These are phyloP conservation scores for Falco rusticolus DNA, from an alignment of 2,797 vertebrate species.

Conservation along the genomic window DNA sequence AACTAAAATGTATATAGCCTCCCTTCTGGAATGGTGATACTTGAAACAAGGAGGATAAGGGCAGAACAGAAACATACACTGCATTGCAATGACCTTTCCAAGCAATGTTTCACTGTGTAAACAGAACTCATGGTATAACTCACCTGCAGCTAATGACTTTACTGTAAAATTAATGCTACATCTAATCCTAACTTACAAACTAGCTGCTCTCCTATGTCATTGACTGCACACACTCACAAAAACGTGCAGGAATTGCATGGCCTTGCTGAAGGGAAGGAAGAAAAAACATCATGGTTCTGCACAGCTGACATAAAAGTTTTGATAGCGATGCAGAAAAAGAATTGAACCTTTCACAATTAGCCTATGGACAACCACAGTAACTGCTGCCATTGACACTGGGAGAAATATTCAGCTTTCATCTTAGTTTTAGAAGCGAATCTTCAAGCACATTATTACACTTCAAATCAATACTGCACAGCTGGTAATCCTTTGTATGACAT, in stretches of 20 bases:
- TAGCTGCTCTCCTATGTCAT: background rate
- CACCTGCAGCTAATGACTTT: background rate
- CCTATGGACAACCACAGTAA: background rate
- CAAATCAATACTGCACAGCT: constrained; percentile 1
- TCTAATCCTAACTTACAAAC: background rate
- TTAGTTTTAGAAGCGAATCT: constrained; percentile 5
- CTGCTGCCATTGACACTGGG: background rate
- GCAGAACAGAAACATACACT: background rate
- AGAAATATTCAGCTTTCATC: constrained; percentile 9
- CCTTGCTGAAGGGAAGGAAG: background rate
- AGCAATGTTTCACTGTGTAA: background rate
- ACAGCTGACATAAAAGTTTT: background rate
- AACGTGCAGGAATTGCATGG: background rate
- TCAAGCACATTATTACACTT: constrained; percentile 20
- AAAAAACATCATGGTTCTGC: background rate
- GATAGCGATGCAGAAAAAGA: background rate
- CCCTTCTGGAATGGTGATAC: background rate
- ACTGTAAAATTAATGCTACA: background rate
- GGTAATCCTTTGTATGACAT: background rate
- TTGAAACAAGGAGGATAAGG: background rate
- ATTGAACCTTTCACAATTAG: background rate
- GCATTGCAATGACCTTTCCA: background rate
- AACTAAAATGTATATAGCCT: background rate
- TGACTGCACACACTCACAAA: background rate
- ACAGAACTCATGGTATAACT: background rate